Base-by-base conservation (phyloP, 53 echinoderm and acorn worm genomes). In the Echinometra lucunter region DNA sequence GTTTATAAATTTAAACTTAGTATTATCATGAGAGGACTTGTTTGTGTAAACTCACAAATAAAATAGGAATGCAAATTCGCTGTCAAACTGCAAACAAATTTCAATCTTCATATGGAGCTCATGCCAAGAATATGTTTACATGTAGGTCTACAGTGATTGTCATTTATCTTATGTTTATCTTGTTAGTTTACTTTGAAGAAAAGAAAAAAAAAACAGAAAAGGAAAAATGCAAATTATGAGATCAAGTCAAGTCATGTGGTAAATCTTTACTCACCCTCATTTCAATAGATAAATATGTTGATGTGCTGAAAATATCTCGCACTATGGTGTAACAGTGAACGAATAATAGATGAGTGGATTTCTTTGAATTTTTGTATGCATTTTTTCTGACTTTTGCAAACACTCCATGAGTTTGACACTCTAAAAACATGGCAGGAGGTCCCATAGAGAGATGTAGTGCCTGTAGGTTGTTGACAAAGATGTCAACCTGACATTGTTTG, bases 391-490 rank as follows among this genome's bases (percentile, higher is more conserved):
- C 12, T 13, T 72, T 34, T 72, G 72, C 15, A 32, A 32, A 16
- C 16, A 13, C 35, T 15, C 32, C 13, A 40, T 78, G 78, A 40
- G 78, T 18, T 78, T 78, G 78, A 21, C 21, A 40, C 38, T 78
- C 42, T 19, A 40, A 55, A 49, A 88, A 88, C 53, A 28, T 53
- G 88, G 34, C 88, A 55, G 32, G 45, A 49, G 9, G 88, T 56
- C 88, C 56, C 88, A 30, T 88, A 18, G 88, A 88, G 88, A 49
- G 53, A 49, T 88, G 56, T 78, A 56, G 32, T 23, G 88, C 88
- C 88, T 32, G 55, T 53, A 55, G 88, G 88, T 55, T 88, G 28
- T 88, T 88, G 88, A 88, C 88, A 34, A 88, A 88, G 88, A 88
- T 28, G 28, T 88, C 88, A 53, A 78, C 88, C 3, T 56, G 34